Conservation (phyloP, 2,888 invertebrate species). For the Dichetophora obliterata region DNA sequence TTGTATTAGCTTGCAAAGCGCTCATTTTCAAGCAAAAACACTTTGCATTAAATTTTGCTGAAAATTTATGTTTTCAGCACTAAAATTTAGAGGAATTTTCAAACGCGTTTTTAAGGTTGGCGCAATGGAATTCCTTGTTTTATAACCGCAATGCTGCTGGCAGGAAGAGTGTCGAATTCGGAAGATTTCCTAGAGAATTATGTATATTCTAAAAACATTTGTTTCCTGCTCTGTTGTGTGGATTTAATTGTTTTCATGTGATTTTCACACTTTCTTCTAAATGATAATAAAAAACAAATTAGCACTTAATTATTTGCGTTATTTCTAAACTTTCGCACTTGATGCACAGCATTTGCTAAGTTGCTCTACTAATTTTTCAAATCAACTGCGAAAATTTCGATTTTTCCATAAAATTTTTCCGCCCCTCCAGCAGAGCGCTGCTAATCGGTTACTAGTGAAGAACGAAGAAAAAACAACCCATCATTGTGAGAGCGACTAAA, state of each 20-base stretch:
- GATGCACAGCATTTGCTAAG: not conserved
- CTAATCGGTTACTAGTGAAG: not conserved
- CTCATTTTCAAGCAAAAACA: slow-evolving; percentile 22
- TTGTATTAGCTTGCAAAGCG: slow-evolving; percentile 13
- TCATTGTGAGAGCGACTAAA: not conserved
- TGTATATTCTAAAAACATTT: too few relatives aligned
- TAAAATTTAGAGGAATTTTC: too few relatives aligned
- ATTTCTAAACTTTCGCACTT: not conserved
- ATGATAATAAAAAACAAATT: not conserved
- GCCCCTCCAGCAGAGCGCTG: slow-evolving; percentile 5
- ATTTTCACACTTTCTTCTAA: slow-evolving; percentile 1
- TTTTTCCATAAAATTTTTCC: slow-evolving; percentile 31
- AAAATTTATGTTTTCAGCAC: too few relatives aligned
- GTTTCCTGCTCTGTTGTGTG: too few relatives aligned
- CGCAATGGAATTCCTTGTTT: too few relatives aligned
- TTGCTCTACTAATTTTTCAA: slow-evolving; percentile 4
- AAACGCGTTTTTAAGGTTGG: too few relatives aligned
- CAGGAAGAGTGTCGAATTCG: too few relatives aligned
- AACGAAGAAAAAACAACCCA: not conserved
- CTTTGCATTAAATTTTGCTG: too few relatives aligned
- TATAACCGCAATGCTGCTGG: too few relatives aligned
- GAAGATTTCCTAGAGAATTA: too few relatives aligned
- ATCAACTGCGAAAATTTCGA: slow-evolving; percentile 28
- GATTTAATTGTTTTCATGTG: not conserved
- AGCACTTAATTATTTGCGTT: not conserved